A percentile compares a stretch with the other conserved stretches of the same genome.
phyloP scores from a whole-genome alignment of 2,888 invertebrate species.

The Ichneumoninae sp. region DNA sequence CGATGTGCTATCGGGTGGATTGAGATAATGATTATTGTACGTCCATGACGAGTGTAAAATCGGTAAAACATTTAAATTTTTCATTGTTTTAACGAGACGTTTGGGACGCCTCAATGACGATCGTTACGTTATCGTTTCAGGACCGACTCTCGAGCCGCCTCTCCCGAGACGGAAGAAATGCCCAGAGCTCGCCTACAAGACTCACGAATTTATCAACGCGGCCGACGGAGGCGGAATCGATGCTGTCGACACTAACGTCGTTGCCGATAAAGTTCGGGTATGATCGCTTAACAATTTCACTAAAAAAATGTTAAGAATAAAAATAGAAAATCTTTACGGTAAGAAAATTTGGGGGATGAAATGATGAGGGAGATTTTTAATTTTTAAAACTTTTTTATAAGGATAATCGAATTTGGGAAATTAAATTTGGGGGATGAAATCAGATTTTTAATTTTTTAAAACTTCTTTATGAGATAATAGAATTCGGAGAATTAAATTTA shows the following conservation, averaged over 20 bases:
- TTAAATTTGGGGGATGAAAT: too few species aligned
- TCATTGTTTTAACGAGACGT: not conserved
- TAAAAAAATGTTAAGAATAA: constrained; percentile 4
- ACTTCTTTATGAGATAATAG: too few species aligned
- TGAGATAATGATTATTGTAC: constrained; percentile 10
- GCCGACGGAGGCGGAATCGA: constrained; percentile 87
- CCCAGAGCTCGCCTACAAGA: constrained; percentile 94
- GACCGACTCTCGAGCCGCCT: constrained; percentile 90
- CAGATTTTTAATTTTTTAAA: not conserved
- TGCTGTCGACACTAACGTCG: constrained; percentile 86
- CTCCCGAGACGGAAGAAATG: constrained; percentile 95
- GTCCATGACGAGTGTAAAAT: constrained; percentile 12
- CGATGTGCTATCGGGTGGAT: constrained; percentile 32
- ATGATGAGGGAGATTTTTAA: too few species aligned
- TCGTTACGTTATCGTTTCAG: constrained; percentile 77
- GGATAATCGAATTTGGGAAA: not conserved
- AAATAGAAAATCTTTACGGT: not conserved
- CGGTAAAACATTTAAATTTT: not conserved
- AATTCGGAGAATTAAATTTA: too few species aligned
- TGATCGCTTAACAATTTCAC: constrained; percentile 39
- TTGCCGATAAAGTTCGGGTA: constrained; percentile 89
- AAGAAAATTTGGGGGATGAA: too few species aligned
- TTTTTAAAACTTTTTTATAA: too few species aligned
- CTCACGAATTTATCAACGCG: constrained; percentile 91
- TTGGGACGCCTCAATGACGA: constrained; percentile 18